A percentile compares a stretch with the other conserved stretches of the same genome.
phyloP scores from a whole-genome alignment of 2,797 vertebrate species.

The Muscicapa striata region DNA sequence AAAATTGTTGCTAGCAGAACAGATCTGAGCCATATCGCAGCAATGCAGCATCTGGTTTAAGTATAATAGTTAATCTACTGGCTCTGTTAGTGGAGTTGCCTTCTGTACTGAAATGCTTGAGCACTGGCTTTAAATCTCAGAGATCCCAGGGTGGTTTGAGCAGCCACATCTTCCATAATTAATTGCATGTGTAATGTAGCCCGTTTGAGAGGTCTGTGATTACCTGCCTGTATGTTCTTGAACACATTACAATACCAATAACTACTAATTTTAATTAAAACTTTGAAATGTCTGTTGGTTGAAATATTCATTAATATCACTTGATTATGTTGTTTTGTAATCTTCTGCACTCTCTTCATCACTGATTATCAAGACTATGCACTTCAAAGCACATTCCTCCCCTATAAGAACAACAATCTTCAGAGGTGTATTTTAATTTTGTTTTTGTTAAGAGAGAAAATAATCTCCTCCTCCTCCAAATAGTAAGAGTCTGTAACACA shows the following conservation, averaged over 20 bases:
- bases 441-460: slow-evolving; percentile 26
- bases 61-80: slow-evolving; percentile 24
- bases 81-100: neutral
- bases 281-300: slow-evolving; percentile 71
- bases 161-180: slow-evolving; percentile 72
- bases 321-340: slow-evolving; percentile 77
- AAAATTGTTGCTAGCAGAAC: slow-evolving; percentile 26
- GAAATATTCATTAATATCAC: slow-evolving; percentile 76
- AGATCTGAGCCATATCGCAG: neutral
- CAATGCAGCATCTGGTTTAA: slow-evolving; percentile 46
- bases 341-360: slow-evolving; percentile 62
- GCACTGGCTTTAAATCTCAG: slow-evolving; percentile 55
- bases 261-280: slow-evolving; percentile 80
- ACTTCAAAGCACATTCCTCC: slow-evolving; percentile 27
- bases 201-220: slow-evolving; percentile 73
- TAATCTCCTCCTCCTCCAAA: neutral
- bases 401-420: neutral
- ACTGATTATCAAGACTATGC: slow-evolving; percentile 65
- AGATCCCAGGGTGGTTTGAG: slow-evolving; percentile 49
- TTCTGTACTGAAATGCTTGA: slow-evolving; percentile 49
- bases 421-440: slow-evolving; percentile 20
- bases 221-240: slow-evolving; percentile 68
- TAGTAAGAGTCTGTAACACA: neutral
- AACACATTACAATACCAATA: slow-evolving; percentile 76
- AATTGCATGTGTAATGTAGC: slow-evolving; percentile 71